phyloP scores from a whole-genome alignment of 2,113 vertebrate species.

The Paraplagusia blochii region DNA sequence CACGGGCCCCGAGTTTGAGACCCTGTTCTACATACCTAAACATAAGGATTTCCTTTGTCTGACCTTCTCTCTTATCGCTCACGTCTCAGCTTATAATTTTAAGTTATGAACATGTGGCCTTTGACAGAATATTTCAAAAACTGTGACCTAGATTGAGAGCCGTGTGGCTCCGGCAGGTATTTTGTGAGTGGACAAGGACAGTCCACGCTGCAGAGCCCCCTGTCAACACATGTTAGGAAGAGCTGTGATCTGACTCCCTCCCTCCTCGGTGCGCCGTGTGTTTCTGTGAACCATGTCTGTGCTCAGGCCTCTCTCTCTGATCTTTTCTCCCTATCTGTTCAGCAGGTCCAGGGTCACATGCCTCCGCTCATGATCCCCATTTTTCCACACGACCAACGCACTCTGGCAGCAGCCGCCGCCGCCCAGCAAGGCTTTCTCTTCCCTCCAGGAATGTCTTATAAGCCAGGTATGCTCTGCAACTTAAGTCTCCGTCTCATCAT shows the following conservation, averaged over 20 bases:
- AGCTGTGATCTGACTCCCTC: slow-evolving; percentile 85
- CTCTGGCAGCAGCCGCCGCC: slow-evolving; percentile 95
- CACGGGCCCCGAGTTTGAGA: no score
- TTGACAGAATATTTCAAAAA: slow-evolving; percentile 78
- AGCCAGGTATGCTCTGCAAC: slow-evolving; percentile 85
- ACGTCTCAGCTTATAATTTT: background rate
- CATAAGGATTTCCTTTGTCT: no score
- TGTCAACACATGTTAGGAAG: slow-evolving; percentile 79
- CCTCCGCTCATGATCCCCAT: slow-evolving; percentile 99
- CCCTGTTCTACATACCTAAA: no score
- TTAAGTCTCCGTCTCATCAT: slow-evolving; percentile 20
- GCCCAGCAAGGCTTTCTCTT: slow-evolving; percentile 99
- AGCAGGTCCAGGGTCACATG: slow-evolving; percentile 99
- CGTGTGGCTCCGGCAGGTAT: slow-evolving; percentile 65
- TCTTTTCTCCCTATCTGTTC: slow-evolving; percentile 84
- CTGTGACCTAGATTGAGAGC: slow-evolving; percentile 73
- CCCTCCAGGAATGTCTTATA: slow-evolving; percentile 98
- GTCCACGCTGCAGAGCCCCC: slow-evolving; percentile 76
- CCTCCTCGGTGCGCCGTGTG: slow-evolving; percentile 51
- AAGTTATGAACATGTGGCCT: slow-evolving; percentile 57
- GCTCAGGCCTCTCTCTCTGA: slow-evolving; percentile 87
- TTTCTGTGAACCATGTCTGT: slow-evolving; percentile 77
- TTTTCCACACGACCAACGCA: slow-evolving; percentile 99
- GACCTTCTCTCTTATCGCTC: no score
- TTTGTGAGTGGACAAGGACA: slow-evolving; percentile 70